A percentile compares a stretch with the other conserved stretches of the same genome.
These are phyloP conservation scores for Podabrus alpinus DNA, from an alignment of 2,888 invertebrate species.

Conservation along the genomic window DNA sequence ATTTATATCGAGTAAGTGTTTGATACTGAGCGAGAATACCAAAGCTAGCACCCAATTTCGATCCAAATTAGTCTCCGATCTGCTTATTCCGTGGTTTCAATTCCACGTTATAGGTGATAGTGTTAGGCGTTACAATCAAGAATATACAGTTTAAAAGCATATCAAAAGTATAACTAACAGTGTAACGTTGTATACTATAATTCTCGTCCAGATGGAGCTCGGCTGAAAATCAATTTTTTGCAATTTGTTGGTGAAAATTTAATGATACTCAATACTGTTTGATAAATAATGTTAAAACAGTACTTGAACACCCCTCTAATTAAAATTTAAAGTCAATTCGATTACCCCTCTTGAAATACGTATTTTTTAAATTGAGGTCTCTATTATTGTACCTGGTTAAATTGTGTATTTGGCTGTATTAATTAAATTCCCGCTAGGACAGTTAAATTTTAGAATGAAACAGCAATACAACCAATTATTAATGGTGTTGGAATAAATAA, in stretches of 20 bases:
- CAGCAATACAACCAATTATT: background rate
- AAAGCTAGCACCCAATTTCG: too few species aligned
- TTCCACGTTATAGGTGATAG: background rate
- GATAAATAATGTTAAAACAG: constrained; percentile 1
- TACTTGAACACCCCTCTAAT: background rate
- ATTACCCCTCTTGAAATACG: background rate
- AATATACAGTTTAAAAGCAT: too few species aligned
- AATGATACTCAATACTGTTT: background rate
- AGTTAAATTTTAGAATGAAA: background rate
- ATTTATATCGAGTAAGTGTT: too few species aligned
- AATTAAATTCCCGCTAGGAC: background rate
- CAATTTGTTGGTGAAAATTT: constrained; percentile 1
- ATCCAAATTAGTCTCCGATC: too few species aligned
- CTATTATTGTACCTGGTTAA: background rate
- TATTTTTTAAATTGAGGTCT: background rate
- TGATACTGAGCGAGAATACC: too few species aligned
- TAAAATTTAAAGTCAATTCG: constrained; percentile 1
- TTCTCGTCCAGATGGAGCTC: background rate
- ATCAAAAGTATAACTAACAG: too few species aligned
- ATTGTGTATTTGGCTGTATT: background rate
- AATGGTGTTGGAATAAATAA: background rate
- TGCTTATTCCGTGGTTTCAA: too few species aligned
- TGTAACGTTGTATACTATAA: too few species aligned
- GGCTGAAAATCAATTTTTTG: constrained; percentile 1
- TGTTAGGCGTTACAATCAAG: background rate